phyloP scores from a whole-genome alignment of 2,113 vertebrate species.

The Phainopepla nitens region DNA sequence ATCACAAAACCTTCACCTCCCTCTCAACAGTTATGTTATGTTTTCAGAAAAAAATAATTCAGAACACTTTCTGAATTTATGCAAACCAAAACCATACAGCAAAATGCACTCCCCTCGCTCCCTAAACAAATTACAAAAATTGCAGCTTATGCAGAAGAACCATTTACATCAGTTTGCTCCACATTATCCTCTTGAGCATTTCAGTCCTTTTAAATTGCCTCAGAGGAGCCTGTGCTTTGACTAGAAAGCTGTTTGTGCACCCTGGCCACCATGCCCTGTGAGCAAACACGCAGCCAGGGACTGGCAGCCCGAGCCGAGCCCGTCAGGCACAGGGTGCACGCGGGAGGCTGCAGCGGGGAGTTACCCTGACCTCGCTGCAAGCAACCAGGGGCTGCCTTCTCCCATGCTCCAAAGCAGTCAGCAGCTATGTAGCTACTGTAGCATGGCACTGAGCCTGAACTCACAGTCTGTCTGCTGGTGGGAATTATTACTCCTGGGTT shows the following conservation, averaged over 20 bases:
- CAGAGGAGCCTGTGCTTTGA: neutral
- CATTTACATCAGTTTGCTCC: neutral
- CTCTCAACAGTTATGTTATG: neutral
- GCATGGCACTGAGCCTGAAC: neutral
- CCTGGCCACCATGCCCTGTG: fast-evolving
- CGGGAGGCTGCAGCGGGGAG: fast-evolving
- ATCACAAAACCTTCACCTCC: neutral
- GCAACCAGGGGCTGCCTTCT: neutral
- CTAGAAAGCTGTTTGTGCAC: neutral
- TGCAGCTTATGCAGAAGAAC: neutral
- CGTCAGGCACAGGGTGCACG: fast-evolving
- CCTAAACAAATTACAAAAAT: neutral
- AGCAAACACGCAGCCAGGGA: fast-evolving
- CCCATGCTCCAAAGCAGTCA: neutral
- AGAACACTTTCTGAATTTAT: neutral
- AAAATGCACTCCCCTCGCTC: neutral
- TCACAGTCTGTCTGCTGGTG: neutral
- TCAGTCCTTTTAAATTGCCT: neutral
- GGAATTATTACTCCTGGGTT: neutral
- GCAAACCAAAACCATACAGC: neutral
- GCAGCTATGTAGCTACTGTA: fast-evolving
- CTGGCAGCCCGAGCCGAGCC: fast-evolving
- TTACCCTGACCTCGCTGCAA: neutral
- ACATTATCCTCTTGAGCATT: neutral
- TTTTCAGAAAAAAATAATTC: neutral